Base-by-base conservation (phyloP, 2,797 vertebrate species). In the Cryptoprocta ferox region DNA sequence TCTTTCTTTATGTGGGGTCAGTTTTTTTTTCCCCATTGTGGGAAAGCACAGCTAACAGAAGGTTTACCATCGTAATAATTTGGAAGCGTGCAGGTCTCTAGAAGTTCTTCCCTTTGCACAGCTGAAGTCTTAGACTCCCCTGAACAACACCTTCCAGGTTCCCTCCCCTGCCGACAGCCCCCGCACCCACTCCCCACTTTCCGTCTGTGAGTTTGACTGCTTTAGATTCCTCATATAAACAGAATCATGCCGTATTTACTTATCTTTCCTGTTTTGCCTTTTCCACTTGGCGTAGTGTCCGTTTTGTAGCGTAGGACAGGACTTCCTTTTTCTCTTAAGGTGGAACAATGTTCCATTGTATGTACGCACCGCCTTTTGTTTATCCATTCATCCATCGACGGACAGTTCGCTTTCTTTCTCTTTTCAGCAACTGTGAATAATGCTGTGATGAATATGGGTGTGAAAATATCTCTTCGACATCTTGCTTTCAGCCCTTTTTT, bases 141-240 rank as follows among this genome's bases (percentile, higher is more conserved):
- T 61, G 39, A 50, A 70, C 0, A 42, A 19, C 2, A 30, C 0
- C 18, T 42, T 30, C 6, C 5, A 2, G 0, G 26, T 5, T 56
- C 37, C 37, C 11, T 56, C 18, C 2, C 26, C 11, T 32, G 35
- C 48, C 56, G 9, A 2, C 5, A 6, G 37, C 5, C 19, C 26
- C 7, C 13, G 2, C 0, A 18, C 1, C 12, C 50, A 28, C 15
- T 4, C 13, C 13, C 26, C 56, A n/a, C 14, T 61, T 82, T 26
- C 53, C 42, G 30, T 39, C 50, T 50, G 8, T 18, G 28, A 21
- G 11, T 32, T 48, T 14, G 19, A 53, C 21, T 39, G 3, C 6
- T 45, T 30, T 28, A 28, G 66, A 50, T 13, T 5, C 8, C 42
- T 45, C 42, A 7, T 45, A 7, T 45, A 45, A 45, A 45, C 42